Base-by-base conservation (phyloP, 2,888 invertebrate species). In the Chrysomela aeneicollis region DNA sequence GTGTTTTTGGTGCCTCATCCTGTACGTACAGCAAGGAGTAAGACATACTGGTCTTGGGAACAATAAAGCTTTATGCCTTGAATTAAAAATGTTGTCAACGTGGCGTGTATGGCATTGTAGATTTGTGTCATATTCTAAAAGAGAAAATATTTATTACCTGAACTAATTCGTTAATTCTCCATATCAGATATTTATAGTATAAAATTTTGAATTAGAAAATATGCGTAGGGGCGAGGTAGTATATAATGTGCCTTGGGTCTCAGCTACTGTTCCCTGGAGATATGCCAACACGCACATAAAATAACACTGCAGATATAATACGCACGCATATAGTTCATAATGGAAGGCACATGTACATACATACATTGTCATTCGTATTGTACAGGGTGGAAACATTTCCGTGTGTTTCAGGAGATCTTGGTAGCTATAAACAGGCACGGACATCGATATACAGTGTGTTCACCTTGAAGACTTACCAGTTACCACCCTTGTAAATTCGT, bases 261-360 rank as follows among this genome's bases (percentile, higher is more conserved):
- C 62, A 67, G n/a, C 42, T 42, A 66, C 61, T 66, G 66, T 62
- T 72, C 73, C 72, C 73, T 19, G 42, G 72, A 72, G 73, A 70
- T 68, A 66, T 66, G 60, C 63, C 59, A 63, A 66, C 75, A 79
- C 77, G 78, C 78, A 79, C 76, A 71, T 72, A 74, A 76, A 76
- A 76, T 78, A 76, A 73, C 75, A 75, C 71, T 77, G 77, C 76
- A 78, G 75, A 79, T 79, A 62, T 66, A 66, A 74, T 74, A 76
- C 67, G 73, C 78, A 80, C 80, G 79, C 80, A 80, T 78, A 78
- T n/a, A n/a, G 76, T 79, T 78, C 75, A 21, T 57, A 47, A 57
- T 57, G 46, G 26, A 57, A 57, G 19, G 46, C 46, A 57, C 22
- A 57, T 57, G 46, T 57, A 46, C 46, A 46, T 21, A 42, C 10